Base-by-base conservation (phyloP, 2,888 invertebrate genomes). In the Pecten maximus region DNA sequence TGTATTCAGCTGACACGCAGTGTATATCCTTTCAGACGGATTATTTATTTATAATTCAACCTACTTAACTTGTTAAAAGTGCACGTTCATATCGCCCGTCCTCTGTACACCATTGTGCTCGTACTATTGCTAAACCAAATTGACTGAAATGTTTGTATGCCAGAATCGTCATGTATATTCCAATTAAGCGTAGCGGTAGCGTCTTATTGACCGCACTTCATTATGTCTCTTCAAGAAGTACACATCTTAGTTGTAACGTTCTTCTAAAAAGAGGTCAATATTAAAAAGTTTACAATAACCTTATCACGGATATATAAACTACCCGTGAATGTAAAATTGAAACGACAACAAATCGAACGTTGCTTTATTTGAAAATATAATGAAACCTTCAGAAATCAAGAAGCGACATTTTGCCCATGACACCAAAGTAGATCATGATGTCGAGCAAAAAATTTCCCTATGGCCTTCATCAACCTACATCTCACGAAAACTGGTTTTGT, bases 1-100 rank as follows among this genome's bases (percentile, higher is more conserved):
- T 28, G 12, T 74, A 74, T 74, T 74, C 35, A 74, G 35, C 74
- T 35, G 74, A 12, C 74, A 74, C 60, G 60, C 74, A 74, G 74
- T 74, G 74, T 74, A 28, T 8, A 74, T 8, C 15, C 35, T 35
- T 35, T 74, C 0, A 12, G 35, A 35, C 12, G 28, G 6, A 35
- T 74, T 10, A 74, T 74, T 35, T 74, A 74, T 74, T 74, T 74
- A 74, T 74, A 74, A 74, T 35, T 74, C 74, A 74, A 35, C 74
- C 74, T 35, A 74, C 35, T 74, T 74, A 74, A 28, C 74, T 35
- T 28, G 74, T 35, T 74, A 35, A 74, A 74, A 74, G 74, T 74
- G 35, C 74, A 74, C 35, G 74, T 2, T 74, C 35, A 28, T 35
- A 74, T 35, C 28, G 6, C 35, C 74, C 0, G n/a, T 35, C 74